These are phyloP conservation scores for Uloborus plumipes DNA, from an alignment of 2,888 invertebrate species.

Conservation along the genomic window DNA sequence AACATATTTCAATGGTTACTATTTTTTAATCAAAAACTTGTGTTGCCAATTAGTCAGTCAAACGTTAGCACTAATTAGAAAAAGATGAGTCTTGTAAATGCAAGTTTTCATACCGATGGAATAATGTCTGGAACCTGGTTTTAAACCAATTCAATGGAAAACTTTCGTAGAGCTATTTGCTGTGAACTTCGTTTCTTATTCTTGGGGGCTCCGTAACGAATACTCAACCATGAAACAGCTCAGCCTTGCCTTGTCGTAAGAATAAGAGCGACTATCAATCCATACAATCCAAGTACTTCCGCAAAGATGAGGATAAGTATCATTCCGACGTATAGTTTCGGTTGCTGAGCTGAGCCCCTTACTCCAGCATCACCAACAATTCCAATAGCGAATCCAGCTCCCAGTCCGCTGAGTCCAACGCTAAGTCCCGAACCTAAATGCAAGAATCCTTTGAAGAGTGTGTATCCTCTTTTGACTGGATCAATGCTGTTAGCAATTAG, in stretches of 20 bases:
- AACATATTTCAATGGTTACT: too few relatives aligned
- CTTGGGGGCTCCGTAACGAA: too few relatives aligned
- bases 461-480: slow-evolving; percentile 66
- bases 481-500: slow-evolving; percentile 91
- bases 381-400: slow-evolving; percentile 99
- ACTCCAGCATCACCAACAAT: slow-evolving; percentile 99
- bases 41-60: too few relatives aligned
- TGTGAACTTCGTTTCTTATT: too few relatives aligned
- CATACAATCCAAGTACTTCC: slow-evolving; percentile 99
- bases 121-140: too few relatives aligned
- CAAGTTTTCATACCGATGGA: too few relatives aligned
- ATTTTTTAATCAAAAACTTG: too few relatives aligned
- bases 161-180: too few relatives aligned
- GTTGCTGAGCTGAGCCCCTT: slow-evolving; percentile 98
- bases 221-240: too few relatives aligned
- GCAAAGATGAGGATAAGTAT: slow-evolving; percentile 99
- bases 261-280: slow-evolving; percentile 99
- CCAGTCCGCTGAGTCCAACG: slow-evolving; percentile 97
- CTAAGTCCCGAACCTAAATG: slow-evolving; percentile 97
- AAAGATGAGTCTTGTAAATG: too few relatives aligned
- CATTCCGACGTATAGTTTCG: slow-evolving; percentile 99
- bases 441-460: slow-evolving; percentile 86
- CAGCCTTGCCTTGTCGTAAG: slow-evolving; percentile 81
- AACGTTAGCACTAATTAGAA: too few relatives aligned
- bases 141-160: too few relatives aligned